Conservation (phyloP, 2,888 invertebrate species). For the Vesta saturnalis region DNA sequence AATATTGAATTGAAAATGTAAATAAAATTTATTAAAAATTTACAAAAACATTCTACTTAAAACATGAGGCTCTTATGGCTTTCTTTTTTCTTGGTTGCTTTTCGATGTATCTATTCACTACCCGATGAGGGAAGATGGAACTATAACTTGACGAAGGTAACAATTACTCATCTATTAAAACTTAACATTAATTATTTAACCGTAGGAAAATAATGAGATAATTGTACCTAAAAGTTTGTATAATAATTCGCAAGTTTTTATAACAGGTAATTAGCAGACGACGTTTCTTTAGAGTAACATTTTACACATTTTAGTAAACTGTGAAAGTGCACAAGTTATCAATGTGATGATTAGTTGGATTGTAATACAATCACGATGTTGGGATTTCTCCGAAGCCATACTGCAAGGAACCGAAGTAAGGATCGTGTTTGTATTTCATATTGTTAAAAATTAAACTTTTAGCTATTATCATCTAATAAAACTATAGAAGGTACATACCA, state of each 20-base stretch:
- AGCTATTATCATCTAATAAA: slow-evolving; percentile 40
- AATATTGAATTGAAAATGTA: no score
- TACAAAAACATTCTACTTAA: no score
- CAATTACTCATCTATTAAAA: slow-evolving; percentile 21
- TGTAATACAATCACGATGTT: slow-evolving; percentile 68
- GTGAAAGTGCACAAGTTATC: slow-evolving; percentile 40
- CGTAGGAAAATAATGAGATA: slow-evolving; percentile 63
- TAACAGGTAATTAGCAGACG: slow-evolving; percentile 71
- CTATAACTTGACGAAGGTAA: slow-evolving; percentile 65
- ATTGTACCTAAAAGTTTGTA: slow-evolving; percentile 72
- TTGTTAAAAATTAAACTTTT: slow-evolving; percentile 10
- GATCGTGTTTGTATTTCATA: slow-evolving; percentile 2
- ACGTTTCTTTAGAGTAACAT: no score
- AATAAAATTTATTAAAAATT: no score
- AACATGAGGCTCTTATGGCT: background rate
- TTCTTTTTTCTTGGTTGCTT: background rate
- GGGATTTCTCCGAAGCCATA: slow-evolving; percentile 61
- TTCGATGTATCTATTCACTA: slow-evolving; percentile 56
- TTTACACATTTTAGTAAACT: slow-evolving; percentile 50
- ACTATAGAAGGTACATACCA: slow-evolving; percentile 36
- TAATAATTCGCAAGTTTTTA: slow-evolving; percentile 75
- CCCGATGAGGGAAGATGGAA: slow-evolving; percentile 76
- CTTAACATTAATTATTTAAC: slow-evolving; percentile 35
- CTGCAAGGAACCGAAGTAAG: slow-evolving; percentile 54
- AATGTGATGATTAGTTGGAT: slow-evolving; percentile 65